Evolutionary conservation across 1,140 invertebrate genomes (phyloP), one percentile per base, ranked within the genome.

Genomic region (Bombus vancouverensis): DNA sequence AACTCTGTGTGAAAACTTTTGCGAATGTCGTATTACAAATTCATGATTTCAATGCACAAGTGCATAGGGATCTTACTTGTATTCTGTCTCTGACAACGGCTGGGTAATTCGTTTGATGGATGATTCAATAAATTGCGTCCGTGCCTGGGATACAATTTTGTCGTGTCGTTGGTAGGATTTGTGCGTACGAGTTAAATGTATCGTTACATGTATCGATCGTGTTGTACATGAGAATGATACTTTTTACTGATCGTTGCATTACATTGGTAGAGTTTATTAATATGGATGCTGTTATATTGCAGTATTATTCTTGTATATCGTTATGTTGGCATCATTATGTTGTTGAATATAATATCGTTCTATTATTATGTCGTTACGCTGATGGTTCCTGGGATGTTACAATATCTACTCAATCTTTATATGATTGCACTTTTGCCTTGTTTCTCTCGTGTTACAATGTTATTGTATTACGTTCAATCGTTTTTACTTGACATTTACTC

Each of bases 21-120:
- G 28, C 22, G 0, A 59, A 37, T 22, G n/a, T 65, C 34, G 39
- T 3, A 47, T 75, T 34, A 74, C n/a, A 53, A n/a, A 47, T n/a
- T 74, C 15, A 32, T 2, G 28, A 32, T 22, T 53, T 53, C 47
- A 53, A 53, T 53, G 47, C 18, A 53, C 32, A 13, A 10, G 34
- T 18, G 13, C 25, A 34, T 37, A 18, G 53, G 39, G 25, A 66
- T 70, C 4, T 44, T 53, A 75, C 57, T 57, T 32, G 44, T 9
- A 32, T n/a, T 13, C 18, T 0, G 25, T 8, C 13, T 22, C 22
- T 12, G 66, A 73, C 18, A 53, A 53, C 5, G 47, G 47, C 47
- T 53, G 34, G n/a, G 71, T 73, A 73, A 73, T 73, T 73, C 71
- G 39, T 73, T 44, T 22, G 18, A 70, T 39, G 66, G 42, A 74